These are phyloP conservation scores for Parasteatoda tepidariorum DNA, from an alignment of 1,140 invertebrate genomes.

Conservation along the genomic window DNA sequence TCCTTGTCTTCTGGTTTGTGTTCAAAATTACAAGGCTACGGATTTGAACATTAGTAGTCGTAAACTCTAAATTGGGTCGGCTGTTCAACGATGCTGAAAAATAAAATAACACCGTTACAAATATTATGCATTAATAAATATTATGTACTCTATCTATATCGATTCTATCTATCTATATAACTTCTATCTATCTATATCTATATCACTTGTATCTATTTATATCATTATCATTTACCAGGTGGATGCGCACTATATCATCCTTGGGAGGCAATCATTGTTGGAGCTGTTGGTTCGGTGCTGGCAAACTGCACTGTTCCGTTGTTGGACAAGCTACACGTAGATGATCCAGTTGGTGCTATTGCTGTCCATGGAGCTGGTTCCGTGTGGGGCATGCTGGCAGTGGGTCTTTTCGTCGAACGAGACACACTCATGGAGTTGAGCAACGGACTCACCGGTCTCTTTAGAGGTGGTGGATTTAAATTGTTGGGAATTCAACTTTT, in stretches of 20 bases:
- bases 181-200: no score
- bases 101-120: no score
- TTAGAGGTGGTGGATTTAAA: conserved; percentile 74
- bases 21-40: no score
- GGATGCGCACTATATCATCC: conserved; percentile 88
- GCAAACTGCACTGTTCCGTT: conserved; percentile 78
- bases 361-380: conserved; percentile 80
- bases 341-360: conserved; percentile 92
- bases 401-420: conserved; percentile 90
- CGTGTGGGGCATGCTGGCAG: conserved; percentile 78
- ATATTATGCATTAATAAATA: no score
- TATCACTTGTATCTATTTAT: no score
- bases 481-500: conserved; percentile 66
- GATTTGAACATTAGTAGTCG: no score
- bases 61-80: no score
- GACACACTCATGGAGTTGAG: conserved; percentile 83
- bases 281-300: conserved; percentile 80
- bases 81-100: no score
- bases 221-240: no score
- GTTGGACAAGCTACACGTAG: conserved; percentile 81
- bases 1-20: no score
- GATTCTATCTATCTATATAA: no score
- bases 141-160: no score
- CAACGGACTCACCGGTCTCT: conserved; percentile 79
- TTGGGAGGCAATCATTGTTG: conserved; percentile 88